Conservation (phyloP, 2,113 vertebrate species). For the Pristiophorus japonicus region DNA sequence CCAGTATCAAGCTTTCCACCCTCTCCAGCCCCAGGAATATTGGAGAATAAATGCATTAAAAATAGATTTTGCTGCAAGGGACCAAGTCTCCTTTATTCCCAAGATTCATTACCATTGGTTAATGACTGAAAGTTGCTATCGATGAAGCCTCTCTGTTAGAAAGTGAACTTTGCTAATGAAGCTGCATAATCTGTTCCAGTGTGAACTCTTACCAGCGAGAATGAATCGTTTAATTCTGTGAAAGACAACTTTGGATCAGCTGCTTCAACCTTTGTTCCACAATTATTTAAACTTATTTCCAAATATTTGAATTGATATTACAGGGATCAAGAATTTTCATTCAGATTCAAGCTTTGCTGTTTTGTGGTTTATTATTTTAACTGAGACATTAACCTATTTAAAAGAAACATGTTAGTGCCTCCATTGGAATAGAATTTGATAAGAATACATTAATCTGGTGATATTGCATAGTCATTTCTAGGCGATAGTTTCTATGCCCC, state of each 20-base stretch:
- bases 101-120: neutral
- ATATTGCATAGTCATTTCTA: neutral
- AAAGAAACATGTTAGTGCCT: neutral
- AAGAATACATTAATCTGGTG: neutral
- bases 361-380: neutral
- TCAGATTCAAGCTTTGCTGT: neutral
- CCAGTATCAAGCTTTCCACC: neutral
- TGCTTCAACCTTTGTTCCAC: neutral
- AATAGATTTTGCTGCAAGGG: neutral
- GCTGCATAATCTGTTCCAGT: neutral
- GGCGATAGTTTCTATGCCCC: neutral
- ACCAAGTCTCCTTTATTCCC: neutral
- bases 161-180: slow-evolving; percentile 11
- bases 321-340: neutral
- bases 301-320: neutral
- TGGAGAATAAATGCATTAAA: neutral
- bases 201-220: neutral
- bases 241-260: slow-evolving; percentile 11
- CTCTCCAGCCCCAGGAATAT: neutral
- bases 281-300: neutral
- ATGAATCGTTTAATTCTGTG: slow-evolving; percentile 1
- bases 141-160: neutral
- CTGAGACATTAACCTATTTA: neutral
- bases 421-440: neutral
- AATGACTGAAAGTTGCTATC: neutral